phyloP scores from a whole-genome alignment of 1,140 invertebrate genomes.

The Pogonus chalceus region DNA sequence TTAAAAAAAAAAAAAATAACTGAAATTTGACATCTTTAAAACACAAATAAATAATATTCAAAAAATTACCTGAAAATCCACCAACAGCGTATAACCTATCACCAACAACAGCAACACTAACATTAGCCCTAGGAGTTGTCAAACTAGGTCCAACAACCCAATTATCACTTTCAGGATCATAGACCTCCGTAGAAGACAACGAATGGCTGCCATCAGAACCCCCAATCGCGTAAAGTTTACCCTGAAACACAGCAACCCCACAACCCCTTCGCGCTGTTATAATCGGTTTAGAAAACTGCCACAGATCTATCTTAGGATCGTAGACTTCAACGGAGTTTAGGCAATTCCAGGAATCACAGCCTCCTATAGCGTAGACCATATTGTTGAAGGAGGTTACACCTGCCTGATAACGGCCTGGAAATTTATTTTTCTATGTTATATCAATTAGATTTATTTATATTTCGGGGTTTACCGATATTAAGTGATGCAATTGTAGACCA shows the following conservation, averaged over 20 bases:
- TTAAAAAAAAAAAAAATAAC: constrained; percentile 1
- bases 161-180: constrained; percentile 46
- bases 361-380: constrained; percentile 65
- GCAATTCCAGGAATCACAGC: constrained; percentile 73
- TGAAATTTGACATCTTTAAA: constrained; percentile 9
- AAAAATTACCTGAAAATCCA: constrained; percentile 62
- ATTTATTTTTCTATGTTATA: too few species aligned
- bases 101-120: constrained; percentile 58
- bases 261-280: constrained; percentile 50
- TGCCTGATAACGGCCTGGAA: constrained; percentile 64
- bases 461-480: not conserved
- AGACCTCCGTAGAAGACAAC: constrained; percentile 55
- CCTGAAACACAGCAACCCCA: constrained; percentile 40
- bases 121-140: constrained; percentile 57
- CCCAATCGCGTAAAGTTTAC: constrained; percentile 42
- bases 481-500: not conserved
- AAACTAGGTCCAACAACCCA: constrained; percentile 60
- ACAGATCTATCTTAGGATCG: constrained; percentile 46
- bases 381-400: constrained; percentile 57
- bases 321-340: constrained; percentile 62
- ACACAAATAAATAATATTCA: too few species aligned
- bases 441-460: too few species aligned
- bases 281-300: constrained; percentile 41
- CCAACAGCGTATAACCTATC: constrained; percentile 67
- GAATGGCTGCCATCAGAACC: constrained; percentile 65